Evolutionary conservation across 1,140 invertebrate species (phyloP).

Genomic region (Armadillidium nasatum): DNA sequence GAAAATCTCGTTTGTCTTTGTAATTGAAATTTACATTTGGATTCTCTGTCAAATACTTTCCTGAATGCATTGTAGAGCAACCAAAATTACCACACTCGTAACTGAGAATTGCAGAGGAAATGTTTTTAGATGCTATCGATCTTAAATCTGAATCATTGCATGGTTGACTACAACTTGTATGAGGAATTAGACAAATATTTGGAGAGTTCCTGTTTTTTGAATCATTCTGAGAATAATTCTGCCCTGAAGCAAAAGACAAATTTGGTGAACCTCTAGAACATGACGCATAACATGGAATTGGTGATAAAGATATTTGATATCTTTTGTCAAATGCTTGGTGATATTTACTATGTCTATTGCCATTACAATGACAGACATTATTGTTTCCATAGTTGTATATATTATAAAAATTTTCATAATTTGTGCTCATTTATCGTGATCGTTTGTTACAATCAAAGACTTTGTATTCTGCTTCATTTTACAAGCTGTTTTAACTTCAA

Average conservation of each 20-base stretch:
- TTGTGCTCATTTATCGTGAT: neutral
- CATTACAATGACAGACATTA: neutral
- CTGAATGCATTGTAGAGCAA: neutral
- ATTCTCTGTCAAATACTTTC: neutral
- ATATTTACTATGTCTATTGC: neutral
- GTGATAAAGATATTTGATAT: neutral
- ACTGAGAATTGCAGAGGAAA: constrained; percentile 42
- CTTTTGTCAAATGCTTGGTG: neutral
- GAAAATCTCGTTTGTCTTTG: constrained; percentile 36
- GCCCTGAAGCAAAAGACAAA: neutral
- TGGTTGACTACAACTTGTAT: constrained; percentile 5
- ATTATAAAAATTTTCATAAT: neutral
- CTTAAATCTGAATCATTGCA: constrained; percentile 30
- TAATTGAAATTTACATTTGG: constrained; percentile 21
- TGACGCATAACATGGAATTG: neutral
- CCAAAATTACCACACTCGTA: constrained; percentile 29
- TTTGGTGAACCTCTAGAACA: neutral
- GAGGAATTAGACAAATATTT: neutral
- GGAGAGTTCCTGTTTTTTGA: neutral
- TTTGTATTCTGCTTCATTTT: constrained; percentile 2
- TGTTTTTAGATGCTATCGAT: constrained; percentile 41
- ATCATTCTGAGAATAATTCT: neutral
- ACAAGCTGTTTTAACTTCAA: neutral
- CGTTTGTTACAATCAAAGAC: neutral
- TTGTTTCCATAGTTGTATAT: neutral